Base-by-base conservation (phyloP, 2,113 vertebrate genomes). In the Semicossyphus pulcher region DNA sequence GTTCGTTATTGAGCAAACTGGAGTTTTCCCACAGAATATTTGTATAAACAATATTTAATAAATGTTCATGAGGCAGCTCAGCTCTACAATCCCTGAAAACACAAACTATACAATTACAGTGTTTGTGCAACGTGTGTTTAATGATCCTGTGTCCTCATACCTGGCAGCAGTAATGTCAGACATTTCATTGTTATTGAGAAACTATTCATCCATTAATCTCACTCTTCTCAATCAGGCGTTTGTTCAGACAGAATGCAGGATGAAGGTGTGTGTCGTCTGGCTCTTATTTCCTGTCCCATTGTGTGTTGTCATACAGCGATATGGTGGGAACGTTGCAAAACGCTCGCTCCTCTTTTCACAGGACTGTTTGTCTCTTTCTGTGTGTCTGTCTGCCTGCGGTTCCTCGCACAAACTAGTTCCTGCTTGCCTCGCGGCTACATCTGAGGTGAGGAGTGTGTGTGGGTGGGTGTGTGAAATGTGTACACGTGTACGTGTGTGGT, bases 271-370 rank as follows among this genome's bases (percentile, higher is more conserved):
- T 84, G 76, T 86, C 2, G 79, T 77, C 70, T 78, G 64, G 29
- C 36, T 74, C 78, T 76, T 74, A 79, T 76, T 90, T 91, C 89
- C 88, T 86, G 82, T 73, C 14, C 78, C 21, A 76, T 89, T 90
- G 85, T 91, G 72, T 81, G 85, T 65, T 80, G 75, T 82, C 86
- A 72, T 42, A 59, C 76, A 75, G 72, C n/a, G 4, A 42, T 29
- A 15, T 67, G 83, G 85, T 92, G 91, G 91, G 91, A 92, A 91
- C 71, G 31, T 56, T 16, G 4, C 74, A 29, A 34, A 71, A 63
- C 5, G 31, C 48, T 28, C 39, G 26, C n/a, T 58, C 34, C 20
- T 82, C 80, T 72, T 69, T 81, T 87, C 80, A 76, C 60, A 66
- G 65, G 60, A 67, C 36, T 64, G 62, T 85, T 80, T 82, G 85